Evolutionary conservation across 2,113 vertebrate genomes (phyloP).

Genomic region (Pygoscelis adeliae): DNA sequence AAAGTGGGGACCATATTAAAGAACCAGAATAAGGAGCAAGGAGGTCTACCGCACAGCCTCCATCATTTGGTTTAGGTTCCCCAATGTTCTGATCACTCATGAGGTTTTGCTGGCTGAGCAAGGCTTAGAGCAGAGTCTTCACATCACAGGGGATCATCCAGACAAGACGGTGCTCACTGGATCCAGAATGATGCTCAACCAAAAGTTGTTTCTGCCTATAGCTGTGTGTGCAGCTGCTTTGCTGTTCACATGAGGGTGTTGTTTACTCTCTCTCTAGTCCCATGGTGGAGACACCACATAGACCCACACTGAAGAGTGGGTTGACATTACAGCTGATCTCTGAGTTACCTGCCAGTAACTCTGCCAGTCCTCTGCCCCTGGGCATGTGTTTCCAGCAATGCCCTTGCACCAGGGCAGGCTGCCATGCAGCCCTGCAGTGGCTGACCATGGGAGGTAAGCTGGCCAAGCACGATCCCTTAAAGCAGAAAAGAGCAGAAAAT

Average conservation of each 20-base stretch:
- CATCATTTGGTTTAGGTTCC: not conserved
- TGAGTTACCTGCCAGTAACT: not conserved
- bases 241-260: not conserved
- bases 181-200: not conserved
- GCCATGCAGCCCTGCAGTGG: not conserved
- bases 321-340: not conserved
- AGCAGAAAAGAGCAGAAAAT: not conserved
- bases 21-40: not conserved
- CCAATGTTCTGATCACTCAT: not conserved
- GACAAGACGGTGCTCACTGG: not conserved
- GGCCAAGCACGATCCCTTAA: accelerated
- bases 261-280: not conserved
- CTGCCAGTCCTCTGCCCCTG: not conserved
- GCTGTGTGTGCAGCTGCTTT: not conserved
- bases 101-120: not conserved
- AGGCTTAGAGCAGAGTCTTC: not conserved
- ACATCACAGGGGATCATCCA: not conserved
- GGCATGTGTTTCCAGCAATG: not conserved
- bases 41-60: not conserved
- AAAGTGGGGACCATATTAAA: not conserved
- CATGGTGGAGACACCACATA: accelerated
- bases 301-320: not conserved
- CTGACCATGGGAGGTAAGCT: not conserved
- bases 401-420: not conserved
- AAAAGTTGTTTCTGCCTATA: not conserved